Evolutionary conservation across 1,140 invertebrate species (phyloP), one percentile per base, ranked within the genome.

Genomic region (Periplaneta americana): DNA sequence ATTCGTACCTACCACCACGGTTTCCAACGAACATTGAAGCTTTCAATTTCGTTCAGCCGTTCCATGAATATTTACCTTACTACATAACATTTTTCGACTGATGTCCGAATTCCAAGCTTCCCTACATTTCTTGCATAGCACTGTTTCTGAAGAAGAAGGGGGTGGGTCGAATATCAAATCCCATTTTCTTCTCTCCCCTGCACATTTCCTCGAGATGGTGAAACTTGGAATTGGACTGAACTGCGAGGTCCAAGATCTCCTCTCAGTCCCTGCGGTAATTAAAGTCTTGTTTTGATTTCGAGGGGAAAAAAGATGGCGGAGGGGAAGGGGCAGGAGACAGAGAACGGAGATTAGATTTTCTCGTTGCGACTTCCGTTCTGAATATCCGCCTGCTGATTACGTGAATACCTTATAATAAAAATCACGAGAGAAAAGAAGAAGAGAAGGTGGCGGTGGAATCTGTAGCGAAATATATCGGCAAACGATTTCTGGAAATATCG

Each of bases 211-310:
- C 10, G 22, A 66, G 48, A 66, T 66, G 48, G 22, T 66, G 48
- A 66, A 66, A 66, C 48, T 66, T 66, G 48, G n/a, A 66, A 66
- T 5, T 66, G 48, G 48, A 66, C 22, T 11, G n/a, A 66, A 66
- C 48, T 11, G 48, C 28, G 22, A 28, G 48, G 48, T 28, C 48
- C 1, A 66, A 66, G 48, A 66, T 76, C 32, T 76, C 11, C 75
- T 10, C 15, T 34, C n/a, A 8, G 11, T 35, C 77, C 77, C 77
- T 32, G 77, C 33, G 35, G 77, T 78, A 78, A 78, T 78, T 78
- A 78, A 78, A 78, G 35, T 34, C 77, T 48, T 78, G 77, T 78
- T 78, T 78, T 78, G 77, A 78, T 78, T 78, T 39, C 77, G 31
- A 31, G 34, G 36, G 15, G 28, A 32, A 15, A 34, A 22, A n/a